Base-by-base conservation (phyloP, 35 echinoderm and acorn worm genomes). In the Lytechinus variegatus region DNA sequence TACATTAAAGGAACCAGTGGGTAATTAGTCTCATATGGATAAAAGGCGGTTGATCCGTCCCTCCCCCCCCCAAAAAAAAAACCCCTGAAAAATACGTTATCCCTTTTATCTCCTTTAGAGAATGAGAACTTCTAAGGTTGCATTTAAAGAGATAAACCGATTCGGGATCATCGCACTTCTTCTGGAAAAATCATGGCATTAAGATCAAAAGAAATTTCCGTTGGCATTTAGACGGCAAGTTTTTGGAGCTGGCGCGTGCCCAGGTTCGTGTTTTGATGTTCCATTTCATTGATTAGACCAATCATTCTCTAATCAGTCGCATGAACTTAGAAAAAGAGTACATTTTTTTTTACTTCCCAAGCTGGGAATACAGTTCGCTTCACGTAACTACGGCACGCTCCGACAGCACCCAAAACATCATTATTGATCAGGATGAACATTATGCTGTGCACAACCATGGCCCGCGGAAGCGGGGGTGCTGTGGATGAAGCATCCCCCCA, bases 151-250 rank as follows among this genome's bases (percentile, higher is more conserved):
- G 66, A 24, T 7, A 79, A 79, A 16, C 66, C 3, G n/a, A 24
- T 24, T 44, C 1, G 14, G 66, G 66, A 79, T 79, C 66, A 79
- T 79, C 66, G 66, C 66, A 79, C 66, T 79, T 79, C 66, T 79
- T 79, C 14, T 79, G 66, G 66, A 19, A 79, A 79, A 79, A 79
- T 24, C 66, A 79, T 79, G 66, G 66, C 66, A 79, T 79, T 79
- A 79, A 79, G 66, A 79, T 79, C 66, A 79, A 79, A 79, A 79
- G 66, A 79, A 79, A 79, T 79, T 79, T 79, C 66, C 66, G 66
- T 79, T n/a, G 66, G 66, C 66, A 79, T 79, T 79, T 79, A 79
- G 66, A 24, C 66, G 19, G 19, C 66, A 79, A n/a, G 66, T 79
- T 79, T 79, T 79, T 19, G 66, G 56, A 58, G 56, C 56, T 58